A percentile compares a stretch with the other conserved stretches of the same genome.
These are phyloP conservation scores for Adelges cooleyi DNA, from an alignment of 1,140 invertebrate genomes.

Conservation along the genomic window DNA sequence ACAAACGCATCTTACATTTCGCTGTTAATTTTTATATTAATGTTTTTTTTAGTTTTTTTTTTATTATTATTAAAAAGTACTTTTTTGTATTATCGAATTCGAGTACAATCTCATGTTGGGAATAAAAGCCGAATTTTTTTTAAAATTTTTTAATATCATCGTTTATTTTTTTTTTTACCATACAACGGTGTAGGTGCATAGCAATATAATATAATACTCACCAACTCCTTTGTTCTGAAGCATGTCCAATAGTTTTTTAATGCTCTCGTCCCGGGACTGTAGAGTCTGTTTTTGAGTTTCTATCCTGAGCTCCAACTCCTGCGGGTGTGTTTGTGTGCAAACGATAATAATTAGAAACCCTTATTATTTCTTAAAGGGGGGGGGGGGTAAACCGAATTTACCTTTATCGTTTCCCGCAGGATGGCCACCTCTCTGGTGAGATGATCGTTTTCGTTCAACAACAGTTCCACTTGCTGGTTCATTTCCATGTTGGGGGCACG, in stretches of 20 bases:
- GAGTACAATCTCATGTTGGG: not conserved
- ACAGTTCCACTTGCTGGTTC: constrained; percentile 80
- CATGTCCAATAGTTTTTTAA: constrained; percentile 98
- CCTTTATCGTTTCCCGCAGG: constrained; percentile 87
- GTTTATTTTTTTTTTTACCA: not conserved
- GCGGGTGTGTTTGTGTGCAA: too few species aligned
- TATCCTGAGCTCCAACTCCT: constrained; percentile 89
- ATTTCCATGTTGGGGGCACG: constrained; percentile 75
- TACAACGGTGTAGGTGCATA: not conserved
- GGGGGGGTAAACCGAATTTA: constrained; percentile 37
- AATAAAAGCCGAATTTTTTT: too few species aligned
- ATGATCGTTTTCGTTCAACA: constrained; percentile 90
- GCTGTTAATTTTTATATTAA: not conserved
- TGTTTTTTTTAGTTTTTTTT: not conserved
- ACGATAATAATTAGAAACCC: not conserved
- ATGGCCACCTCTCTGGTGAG: constrained; percentile 89
- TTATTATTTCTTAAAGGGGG: not conserved
- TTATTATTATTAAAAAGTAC: not conserved
- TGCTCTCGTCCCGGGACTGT: constrained; percentile 89
- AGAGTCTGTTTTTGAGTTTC: constrained; percentile 97
- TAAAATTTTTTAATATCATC: constrained; percentile 15
- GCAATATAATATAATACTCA: constrained; percentile 45
- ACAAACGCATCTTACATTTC: constrained; percentile 30
- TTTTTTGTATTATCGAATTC: not conserved
- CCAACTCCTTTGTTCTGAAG: constrained; percentile 93